Percentiles rank a stretch among this genome's conserved stretches.
Conservation (phyloP, 2,888 invertebrate species). For the Galerucella nymphaeae region DNA sequence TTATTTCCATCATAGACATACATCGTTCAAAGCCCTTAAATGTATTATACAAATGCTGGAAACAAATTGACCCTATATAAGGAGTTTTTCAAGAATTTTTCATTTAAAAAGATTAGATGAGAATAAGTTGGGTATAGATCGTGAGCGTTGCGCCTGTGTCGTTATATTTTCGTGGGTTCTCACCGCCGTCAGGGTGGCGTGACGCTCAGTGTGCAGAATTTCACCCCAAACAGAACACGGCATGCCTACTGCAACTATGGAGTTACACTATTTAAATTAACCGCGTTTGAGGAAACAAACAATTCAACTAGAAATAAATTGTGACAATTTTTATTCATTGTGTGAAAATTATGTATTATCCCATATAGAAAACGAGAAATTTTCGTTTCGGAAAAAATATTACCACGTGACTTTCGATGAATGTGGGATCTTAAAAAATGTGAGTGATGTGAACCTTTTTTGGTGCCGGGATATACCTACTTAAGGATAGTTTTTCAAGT, state of each 20-base stretch:
- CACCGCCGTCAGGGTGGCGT: slow-evolving; percentile 54
- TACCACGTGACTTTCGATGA: slow-evolving; percentile 33
- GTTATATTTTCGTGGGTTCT: slow-evolving; percentile 51
- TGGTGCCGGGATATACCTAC: slow-evolving; percentile 40
- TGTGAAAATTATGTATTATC: neutral
- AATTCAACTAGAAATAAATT: neutral
- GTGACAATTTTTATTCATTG: neutral
- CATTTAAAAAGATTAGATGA: slow-evolving; percentile 46
- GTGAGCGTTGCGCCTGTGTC: slow-evolving; percentile 53
- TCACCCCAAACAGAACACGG: slow-evolving; percentile 46
- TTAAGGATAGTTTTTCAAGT: slow-evolving; percentile 41
- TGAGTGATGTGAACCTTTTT: slow-evolving; percentile 44
- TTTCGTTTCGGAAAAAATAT: neutral
- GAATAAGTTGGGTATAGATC: slow-evolving; percentile 50
- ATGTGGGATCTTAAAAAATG: slow-evolving; percentile 42
- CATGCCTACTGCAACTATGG: slow-evolving; percentile 11
- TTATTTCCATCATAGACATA: neutral
- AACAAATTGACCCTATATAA: slow-evolving; percentile 44
- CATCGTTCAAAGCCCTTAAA: neutral
- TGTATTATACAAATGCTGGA: slow-evolving; percentile 25
- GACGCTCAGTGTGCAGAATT: slow-evolving; percentile 54
- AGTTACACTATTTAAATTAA: slow-evolving; percentile 36
- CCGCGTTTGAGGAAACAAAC: slow-evolving; percentile 34
- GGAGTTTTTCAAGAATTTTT: slow-evolving; percentile 47
- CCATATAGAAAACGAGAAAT: neutral